These are phyloP conservation scores for Zaprionus inermis DNA, from an alignment of 1,140 invertebrate species.

Conservation along the genomic window DNA sequence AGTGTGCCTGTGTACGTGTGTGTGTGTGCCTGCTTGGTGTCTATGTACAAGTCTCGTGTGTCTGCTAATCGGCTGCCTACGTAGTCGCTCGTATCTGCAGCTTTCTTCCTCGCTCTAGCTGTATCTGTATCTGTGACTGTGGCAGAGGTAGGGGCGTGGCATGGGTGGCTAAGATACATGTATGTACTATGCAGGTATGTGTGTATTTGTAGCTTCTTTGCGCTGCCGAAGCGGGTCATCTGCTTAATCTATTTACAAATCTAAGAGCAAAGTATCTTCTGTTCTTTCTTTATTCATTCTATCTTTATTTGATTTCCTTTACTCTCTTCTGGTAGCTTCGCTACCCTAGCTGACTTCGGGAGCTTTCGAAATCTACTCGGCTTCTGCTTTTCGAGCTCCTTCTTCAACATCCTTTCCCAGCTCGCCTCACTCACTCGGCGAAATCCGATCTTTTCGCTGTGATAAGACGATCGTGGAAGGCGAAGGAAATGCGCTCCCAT, in stretches of 20 bases:
- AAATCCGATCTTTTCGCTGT: constrained; percentile 68
- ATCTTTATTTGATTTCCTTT: not conserved
- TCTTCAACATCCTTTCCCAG: constrained; percentile 32
- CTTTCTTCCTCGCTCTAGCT: constrained; percentile 6
- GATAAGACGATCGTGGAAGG: constrained; percentile 57
- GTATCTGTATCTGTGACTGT: constrained; percentile 8
- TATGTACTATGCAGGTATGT: not conserved
- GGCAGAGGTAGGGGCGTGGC: constrained; percentile 18
- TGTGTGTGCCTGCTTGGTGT: constrained; percentile 57
- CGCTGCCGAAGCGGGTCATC: constrained; percentile 1
- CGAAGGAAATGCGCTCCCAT: constrained; percentile 53
- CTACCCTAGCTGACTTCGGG: constrained; percentile 14
- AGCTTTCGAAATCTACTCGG: not conserved
- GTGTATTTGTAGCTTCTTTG: not conserved
- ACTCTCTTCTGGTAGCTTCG: not conserved
- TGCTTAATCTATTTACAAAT: not conserved
- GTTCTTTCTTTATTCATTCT: not conserved
- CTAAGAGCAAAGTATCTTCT: no score
- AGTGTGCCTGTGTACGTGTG: constrained; percentile 32
- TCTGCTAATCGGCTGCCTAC: constrained; percentile 31
- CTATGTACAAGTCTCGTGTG: constrained; percentile 53
- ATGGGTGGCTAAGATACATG: constrained; percentile 17
- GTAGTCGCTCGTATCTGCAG: constrained; percentile 34
- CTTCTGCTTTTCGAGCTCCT: not conserved
- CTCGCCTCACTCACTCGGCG: constrained; percentile 10